Percentiles rank a stretch among this genome's conserved stretches.
Conservation (phyloP, 2,797 vertebrate species). For the Sebastes vulpes region DNA sequence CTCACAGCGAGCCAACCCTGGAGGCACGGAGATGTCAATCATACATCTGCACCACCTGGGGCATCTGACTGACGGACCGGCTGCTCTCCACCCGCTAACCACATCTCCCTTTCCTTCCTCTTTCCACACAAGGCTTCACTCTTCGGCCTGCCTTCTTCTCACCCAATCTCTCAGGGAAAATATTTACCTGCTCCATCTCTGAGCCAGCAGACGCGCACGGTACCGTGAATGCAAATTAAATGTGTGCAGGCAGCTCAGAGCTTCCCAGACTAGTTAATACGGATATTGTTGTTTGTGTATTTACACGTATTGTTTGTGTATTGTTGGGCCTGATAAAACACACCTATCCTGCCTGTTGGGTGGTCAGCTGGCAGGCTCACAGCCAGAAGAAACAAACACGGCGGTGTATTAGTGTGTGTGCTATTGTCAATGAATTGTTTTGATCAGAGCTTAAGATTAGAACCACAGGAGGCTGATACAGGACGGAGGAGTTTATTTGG, state of each 20-base stretch:
- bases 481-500: conserved; percentile 51
- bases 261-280: not conserved
- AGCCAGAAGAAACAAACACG: conserved; percentile 69
- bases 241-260: not conserved
- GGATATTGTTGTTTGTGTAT: conserved; percentile 13
- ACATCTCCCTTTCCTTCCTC: conserved; percentile 56
- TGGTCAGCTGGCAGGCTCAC: conserved; percentile 42
- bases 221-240: not conserved
- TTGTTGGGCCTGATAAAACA: conserved; percentile 40
- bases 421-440: conserved; percentile 55
- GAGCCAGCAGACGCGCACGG: not conserved
- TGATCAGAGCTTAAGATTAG: conserved; percentile 51
- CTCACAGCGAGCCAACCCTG: conserved; percentile 4
- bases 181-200: conserved; percentile 42
- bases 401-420: conserved; percentile 14
- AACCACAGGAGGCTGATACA: conserved; percentile 29
- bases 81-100: conserved; percentile 26
- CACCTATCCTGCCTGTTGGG: conserved; percentile 29
- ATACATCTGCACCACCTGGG: conserved; percentile 42
- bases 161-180: conserved; percentile 21
- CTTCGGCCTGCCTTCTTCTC: conserved; percentile 1
- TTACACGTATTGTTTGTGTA: conserved; percentile 11
- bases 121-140: conserved; percentile 43
- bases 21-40: conserved; percentile 62
- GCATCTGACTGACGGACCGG: conserved; percentile 42